A percentile compares a stretch with the other conserved stretches of the same genome.
Conservation (phyloP, 2,113 vertebrate genomes). For the Aythya baeri region DNA sequence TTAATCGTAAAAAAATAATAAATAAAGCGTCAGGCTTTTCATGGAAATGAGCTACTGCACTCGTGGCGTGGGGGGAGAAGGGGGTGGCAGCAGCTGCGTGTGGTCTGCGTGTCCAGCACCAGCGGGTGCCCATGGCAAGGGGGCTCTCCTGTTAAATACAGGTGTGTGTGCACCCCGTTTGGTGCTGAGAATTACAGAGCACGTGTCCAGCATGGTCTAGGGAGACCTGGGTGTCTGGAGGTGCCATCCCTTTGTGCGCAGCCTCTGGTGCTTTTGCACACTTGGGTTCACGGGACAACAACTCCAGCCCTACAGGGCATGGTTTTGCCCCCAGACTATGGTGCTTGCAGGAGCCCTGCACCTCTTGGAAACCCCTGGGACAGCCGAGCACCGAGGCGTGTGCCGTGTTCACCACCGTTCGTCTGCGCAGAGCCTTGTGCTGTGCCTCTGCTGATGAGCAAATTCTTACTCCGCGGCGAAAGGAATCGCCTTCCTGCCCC, state of each 20-base stretch:
- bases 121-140: not conserved
- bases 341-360: not conserved
- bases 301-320: fast-evolving
- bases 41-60: not conserved
- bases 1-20: not conserved
- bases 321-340: fast-evolving
- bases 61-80: fast-evolving
- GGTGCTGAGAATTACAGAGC: fast-evolving
- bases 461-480: not conserved
- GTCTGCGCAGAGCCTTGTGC: not conserved
- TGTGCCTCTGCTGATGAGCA: conserved; percentile 10
- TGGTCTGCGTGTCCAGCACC: not conserved
- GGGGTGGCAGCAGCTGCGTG: not conserved
- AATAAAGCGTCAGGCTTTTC: not conserved
- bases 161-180: fast-evolving
- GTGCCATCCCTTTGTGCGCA: not conserved
- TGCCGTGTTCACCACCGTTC: not conserved
- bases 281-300: fast-evolving
- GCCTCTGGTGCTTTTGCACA: fast-evolving
- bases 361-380: not conserved
- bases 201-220: fast-evolving
- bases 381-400: not conserved
- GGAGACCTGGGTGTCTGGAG: fast-evolving
- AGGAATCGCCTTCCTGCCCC: not conserved
- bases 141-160: fast-evolving